Conservation (phyloP, 2,888 invertebrate genomes). For the Gymnoscelis rufifasciata region DNA sequence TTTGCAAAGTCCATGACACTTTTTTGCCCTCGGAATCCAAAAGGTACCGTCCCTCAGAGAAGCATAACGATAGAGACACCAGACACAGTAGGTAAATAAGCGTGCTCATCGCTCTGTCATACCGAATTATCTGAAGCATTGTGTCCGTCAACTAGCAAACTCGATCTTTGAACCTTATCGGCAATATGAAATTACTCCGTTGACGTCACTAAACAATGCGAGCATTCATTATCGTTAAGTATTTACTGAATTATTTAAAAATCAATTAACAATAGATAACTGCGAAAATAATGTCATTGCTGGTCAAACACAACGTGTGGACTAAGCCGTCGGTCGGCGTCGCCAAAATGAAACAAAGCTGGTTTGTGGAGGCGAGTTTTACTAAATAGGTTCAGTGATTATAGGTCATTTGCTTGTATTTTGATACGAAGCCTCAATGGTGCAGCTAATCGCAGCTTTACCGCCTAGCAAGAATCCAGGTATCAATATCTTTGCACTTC, state of each 20-base stretch:
- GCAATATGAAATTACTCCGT: constrained; percentile 1
- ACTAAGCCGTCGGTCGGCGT: background rate
- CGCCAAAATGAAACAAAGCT: constrained; percentile 1
- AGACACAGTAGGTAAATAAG: constrained; percentile 23
- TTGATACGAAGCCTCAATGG: constrained; percentile 14
- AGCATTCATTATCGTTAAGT: background rate
- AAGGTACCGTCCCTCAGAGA: constrained; percentile 21
- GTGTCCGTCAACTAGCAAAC: constrained; percentile 2
- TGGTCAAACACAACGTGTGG: constrained; percentile 2
- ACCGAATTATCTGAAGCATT: constrained; percentile 9
- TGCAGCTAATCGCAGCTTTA: constrained; percentile 6
- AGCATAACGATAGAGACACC: constrained; percentile 18
- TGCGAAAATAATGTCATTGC: background rate
- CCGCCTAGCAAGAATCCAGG: background rate
- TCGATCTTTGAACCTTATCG: constrained; percentile 2
- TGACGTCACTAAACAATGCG: background rate
- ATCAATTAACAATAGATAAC: too few species aligned
- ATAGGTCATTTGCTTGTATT: constrained; percentile 13
- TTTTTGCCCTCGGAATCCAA: constrained; percentile 18
- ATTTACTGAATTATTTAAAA: too few species aligned
- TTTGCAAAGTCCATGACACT: constrained; percentile 52
- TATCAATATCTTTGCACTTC: background rate
- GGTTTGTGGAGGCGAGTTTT: background rate
- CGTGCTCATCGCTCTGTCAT: constrained; percentile 28
- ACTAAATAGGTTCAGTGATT: constrained; percentile 8